Evolutionary conservation across 2,797 vertebrate genomes (phyloP).

Genomic region (Stomatorhinus walkeri): DNA sequence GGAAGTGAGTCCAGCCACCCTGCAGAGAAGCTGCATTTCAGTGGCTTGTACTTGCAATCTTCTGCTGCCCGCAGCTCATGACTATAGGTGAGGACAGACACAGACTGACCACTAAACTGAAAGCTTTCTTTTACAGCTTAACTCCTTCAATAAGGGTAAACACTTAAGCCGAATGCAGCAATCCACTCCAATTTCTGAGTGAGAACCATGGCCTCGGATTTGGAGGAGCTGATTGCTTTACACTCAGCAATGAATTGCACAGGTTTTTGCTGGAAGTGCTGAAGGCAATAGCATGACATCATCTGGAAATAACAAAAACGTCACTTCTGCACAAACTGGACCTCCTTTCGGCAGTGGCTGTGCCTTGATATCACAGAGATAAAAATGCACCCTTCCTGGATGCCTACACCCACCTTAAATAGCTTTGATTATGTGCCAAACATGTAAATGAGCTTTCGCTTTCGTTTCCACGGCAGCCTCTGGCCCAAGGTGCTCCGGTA

Average conservation of each 20-base stretch:
- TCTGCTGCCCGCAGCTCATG: neutral
- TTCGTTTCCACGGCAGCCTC: neutral
- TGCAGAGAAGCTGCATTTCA: neutral
- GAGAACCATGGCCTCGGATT: neutral
- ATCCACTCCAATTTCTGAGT: neutral
- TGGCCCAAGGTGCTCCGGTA: neutral
- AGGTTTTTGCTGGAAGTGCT: neutral
- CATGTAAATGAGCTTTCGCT: neutral
- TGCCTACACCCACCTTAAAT: neutral
- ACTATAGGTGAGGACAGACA: neutral
- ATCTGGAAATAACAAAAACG: neutral
- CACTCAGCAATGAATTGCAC: neutral
- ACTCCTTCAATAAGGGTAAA: neutral
- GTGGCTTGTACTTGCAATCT: neutral
- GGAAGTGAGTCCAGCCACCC: neutral
- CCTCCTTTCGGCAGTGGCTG: neutral
- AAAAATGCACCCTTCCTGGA: neutral
- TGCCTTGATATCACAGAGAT: neutral
- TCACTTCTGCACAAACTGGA: neutral
- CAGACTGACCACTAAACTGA: neutral
- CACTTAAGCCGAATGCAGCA: neutral
- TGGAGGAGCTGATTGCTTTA: neutral
- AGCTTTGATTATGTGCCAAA: neutral
- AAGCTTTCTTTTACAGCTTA: neutral
- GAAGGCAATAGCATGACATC: neutral